These are phyloP conservation scores for Squalus acanthias DNA, from an alignment of 2,797 vertebrate genomes.

Conservation along the genomic window DNA sequence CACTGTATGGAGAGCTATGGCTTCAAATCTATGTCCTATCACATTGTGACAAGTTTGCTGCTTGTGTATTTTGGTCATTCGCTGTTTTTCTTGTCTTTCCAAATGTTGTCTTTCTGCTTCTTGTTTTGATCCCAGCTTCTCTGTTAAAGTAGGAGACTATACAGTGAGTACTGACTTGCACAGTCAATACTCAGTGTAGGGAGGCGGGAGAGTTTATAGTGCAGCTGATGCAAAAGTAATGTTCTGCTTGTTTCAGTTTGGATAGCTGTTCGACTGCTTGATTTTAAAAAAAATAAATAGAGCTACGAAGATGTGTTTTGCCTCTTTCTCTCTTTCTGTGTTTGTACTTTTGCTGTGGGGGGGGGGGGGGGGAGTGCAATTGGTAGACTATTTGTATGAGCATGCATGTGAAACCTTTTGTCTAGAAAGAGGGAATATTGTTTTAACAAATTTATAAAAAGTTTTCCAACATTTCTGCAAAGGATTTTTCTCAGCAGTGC, in stretches of 20 bases:
- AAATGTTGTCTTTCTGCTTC: background rate
- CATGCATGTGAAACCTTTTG: background rate
- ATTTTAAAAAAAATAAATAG: background rate
- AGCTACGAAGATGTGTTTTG: background rate
- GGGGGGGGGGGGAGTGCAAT: background rate
- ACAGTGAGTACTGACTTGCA: background rate
- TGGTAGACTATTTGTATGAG: background rate
- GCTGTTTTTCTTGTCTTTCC: background rate
- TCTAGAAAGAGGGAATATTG: background rate
- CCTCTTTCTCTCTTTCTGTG: background rate
- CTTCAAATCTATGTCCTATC: background rate
- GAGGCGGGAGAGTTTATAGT: background rate
- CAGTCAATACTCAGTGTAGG: background rate
- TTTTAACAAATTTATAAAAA: background rate
- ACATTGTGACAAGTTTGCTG: background rate
- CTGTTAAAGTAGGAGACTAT: background rate
- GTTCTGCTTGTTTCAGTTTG: background rate
- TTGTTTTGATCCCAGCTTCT: background rate
- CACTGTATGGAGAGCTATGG: background rate
- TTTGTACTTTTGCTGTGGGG: background rate
- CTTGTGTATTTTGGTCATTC: background rate
- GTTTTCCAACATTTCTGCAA: background rate
- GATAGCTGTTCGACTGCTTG: too few relatives aligned
- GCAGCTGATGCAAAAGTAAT: background rate
- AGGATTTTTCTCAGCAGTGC: background rate